Percentiles rank a stretch among this genome's conserved stretches.
Evolutionary conservation across 2,113 vertebrate genomes (phyloP).

Genomic region (Fregetta grallaria): DNA sequence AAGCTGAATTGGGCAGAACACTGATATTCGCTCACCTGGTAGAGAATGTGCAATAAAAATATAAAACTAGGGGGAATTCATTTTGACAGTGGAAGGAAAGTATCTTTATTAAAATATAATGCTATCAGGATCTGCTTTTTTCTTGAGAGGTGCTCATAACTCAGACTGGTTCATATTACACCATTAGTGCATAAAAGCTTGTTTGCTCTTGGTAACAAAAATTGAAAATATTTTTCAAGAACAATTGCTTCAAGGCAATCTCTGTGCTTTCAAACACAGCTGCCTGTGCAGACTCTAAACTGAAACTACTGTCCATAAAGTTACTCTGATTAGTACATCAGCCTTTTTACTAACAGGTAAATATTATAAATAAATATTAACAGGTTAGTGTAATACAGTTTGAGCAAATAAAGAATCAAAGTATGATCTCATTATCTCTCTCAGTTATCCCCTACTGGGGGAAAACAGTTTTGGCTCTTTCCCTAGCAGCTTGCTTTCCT

Average conservation of each 20-base stretch:
- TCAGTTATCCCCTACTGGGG: background rate
- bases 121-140: constrained; percentile 11
- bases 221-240: constrained; percentile 16
- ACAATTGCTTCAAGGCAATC: background rate
- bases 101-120: constrained; percentile 22
- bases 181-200: constrained; percentile 1
- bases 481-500: background rate
- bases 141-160: constrained; percentile 1
- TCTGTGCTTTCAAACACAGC: background rate
- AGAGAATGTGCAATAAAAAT: background rate
- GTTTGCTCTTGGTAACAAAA: background rate
- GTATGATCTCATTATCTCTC: background rate
- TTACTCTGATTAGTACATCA: background rate
- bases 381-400: background rate
- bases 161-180: constrained; percentile 21
- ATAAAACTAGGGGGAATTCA: background rate
- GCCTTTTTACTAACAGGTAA: background rate
- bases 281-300: background rate
- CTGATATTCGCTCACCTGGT: background rate
- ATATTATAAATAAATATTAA: background rate
- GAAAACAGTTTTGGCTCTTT: background rate
- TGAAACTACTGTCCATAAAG: background rate
- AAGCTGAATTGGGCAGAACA: background rate
- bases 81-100: constrained; percentile 4
- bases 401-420: background rate